Percentiles rank a stretch among this genome's conserved stretches.
phyloP scores from a whole-genome alignment of 2,797 vertebrate species.

The Sebastes cheni region DNA sequence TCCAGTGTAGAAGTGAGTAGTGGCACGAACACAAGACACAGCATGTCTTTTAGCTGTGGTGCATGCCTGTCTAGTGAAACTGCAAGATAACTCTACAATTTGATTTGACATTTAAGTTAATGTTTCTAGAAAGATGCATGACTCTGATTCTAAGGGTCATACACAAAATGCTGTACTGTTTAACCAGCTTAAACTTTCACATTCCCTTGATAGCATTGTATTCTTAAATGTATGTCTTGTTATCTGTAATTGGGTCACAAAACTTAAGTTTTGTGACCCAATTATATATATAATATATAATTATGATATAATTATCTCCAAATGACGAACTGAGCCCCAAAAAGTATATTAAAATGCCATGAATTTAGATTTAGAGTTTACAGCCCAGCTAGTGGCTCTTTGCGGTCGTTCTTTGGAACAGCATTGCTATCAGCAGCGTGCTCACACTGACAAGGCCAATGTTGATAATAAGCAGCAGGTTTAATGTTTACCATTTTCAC shows the following conservation, averaged over 20 bases:
- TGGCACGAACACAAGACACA: background rate
- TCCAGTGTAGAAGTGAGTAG: constrained; percentile 15
- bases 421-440: background rate
- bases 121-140: background rate
- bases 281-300: no score
- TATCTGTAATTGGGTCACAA: background rate
- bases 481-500: background rate
- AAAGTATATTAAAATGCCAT: background rate
- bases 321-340: background rate
- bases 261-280: background rate
- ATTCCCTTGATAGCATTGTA: background rate
- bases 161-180: background rate
- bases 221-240: background rate
- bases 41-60: background rate
- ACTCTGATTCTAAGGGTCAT: background rate
- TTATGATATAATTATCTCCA: background rate
- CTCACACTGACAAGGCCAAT: background rate
- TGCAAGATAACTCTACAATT: no score
- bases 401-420: background rate
- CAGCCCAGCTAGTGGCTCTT: background rate
- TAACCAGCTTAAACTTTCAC: background rate
- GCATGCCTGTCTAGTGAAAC: background rate
- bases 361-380: background rate
- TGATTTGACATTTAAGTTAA: background rate
- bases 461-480: background rate